Percentiles rank a stretch among this genome's conserved stretches.
Evolutionary conservation across 2,888 invertebrate genomes (phyloP).

Genomic region (Xestia rhomboidea): DNA sequence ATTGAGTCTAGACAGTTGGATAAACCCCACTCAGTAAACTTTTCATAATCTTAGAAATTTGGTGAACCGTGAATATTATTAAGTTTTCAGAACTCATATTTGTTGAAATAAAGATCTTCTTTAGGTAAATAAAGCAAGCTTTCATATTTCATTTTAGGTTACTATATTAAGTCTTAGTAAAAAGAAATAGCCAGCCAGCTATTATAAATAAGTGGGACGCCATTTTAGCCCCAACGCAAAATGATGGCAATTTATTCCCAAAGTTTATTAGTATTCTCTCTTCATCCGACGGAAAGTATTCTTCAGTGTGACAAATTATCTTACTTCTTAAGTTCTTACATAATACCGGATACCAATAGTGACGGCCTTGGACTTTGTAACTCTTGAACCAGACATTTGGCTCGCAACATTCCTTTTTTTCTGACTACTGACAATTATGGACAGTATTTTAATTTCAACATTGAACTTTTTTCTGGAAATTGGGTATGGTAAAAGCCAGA

Average conservation of each 20-base stretch:
- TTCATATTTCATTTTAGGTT: neutral
- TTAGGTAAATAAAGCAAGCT: neutral
- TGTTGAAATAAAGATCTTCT: neutral
- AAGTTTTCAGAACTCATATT: neutral
- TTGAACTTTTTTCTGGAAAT: slow-evolving; percentile 1
- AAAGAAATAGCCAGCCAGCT: slow-evolving; percentile 5
- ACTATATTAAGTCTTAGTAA: neutral
- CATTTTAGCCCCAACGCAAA: slow-evolving; percentile 37
- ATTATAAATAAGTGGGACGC: slow-evolving; percentile 19
- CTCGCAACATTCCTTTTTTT: neutral
- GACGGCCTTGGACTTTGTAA: slow-evolving; percentile 13
- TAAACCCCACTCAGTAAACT: neutral
- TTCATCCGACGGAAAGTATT: slow-evolving; percentile 10
- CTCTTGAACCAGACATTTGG: slow-evolving; percentile 25
- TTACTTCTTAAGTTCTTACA: slow-evolving; percentile 8
- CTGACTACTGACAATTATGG: slow-evolving; percentile 1
- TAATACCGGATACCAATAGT: slow-evolving; percentile 20
- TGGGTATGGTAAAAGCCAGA: neutral
- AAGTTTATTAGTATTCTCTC: slow-evolving; percentile 48
- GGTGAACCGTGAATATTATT: neutral
- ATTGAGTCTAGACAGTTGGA: neutral
- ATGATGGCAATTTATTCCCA: slow-evolving; percentile 30
- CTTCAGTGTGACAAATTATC: slow-evolving; percentile 44
- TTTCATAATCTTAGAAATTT: neutral
- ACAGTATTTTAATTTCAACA: slow-evolving; percentile 14